Conservation (phyloP, 1,140 invertebrate genomes). For the Marisa cornuarietis region DNA sequence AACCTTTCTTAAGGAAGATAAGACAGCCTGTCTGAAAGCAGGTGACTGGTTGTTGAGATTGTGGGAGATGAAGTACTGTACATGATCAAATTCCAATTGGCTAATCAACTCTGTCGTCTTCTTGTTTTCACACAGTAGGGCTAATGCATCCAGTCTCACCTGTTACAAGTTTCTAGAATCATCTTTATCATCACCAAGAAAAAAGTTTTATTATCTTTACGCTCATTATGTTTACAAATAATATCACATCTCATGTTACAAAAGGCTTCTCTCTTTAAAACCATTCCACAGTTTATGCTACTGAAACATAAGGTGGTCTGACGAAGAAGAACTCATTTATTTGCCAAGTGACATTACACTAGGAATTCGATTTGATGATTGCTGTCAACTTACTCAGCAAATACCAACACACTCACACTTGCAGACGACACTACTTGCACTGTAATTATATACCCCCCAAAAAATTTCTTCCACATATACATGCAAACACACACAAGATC, state of each 20-base stretch:
- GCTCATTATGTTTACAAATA: slow-evolving; percentile 13
- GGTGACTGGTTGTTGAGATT: slow-evolving; percentile 80
- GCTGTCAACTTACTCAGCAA: no score
- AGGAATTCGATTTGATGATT: no score
- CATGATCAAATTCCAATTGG: slow-evolving; percentile 73
- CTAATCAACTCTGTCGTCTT: slow-evolving; percentile 77
- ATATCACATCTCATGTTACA: no score
- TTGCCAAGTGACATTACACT: no score
- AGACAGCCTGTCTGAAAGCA: slow-evolving; percentile 67
- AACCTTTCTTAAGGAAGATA: slow-evolving; percentile 68
- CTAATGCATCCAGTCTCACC: slow-evolving; percentile 71
- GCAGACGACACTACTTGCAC: no score
- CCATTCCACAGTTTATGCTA: no score
- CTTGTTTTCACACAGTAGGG: slow-evolving; percentile 78
- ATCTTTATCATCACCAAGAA: slow-evolving; percentile 26
- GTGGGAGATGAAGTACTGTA: slow-evolving; percentile 75
- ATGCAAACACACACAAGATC: not conserved
- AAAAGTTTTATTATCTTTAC: not conserved
- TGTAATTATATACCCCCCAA: no score
- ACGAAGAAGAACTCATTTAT: no score
- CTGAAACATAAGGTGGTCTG: no score
- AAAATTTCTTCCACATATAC: not conserved
- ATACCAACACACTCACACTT: no score
- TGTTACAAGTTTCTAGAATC: slow-evolving; percentile 43
- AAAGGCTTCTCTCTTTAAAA: no score